phyloP scores from a whole-genome alignment of 2,797 vertebrate species.

The Megaceryle alcyon region DNA sequence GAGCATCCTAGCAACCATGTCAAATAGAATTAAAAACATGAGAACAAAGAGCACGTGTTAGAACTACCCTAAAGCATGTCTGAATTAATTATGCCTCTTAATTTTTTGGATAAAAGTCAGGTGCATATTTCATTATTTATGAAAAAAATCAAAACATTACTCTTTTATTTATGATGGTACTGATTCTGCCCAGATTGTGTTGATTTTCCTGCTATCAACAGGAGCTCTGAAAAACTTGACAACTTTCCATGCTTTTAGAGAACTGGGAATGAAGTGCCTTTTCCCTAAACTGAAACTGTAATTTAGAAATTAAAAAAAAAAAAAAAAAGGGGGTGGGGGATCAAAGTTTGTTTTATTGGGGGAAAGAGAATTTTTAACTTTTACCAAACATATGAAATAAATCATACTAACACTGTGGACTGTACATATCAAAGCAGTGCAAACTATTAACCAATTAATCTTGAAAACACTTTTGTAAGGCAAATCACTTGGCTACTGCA shows the following conservation, averaged over 20 bases:
- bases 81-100: conserved; percentile 59
- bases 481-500: background rate
- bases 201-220: conserved; percentile 24
- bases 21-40: background rate
- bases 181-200: conserved; percentile 29
- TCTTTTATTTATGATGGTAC: conserved; percentile 38
- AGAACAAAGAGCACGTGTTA: background rate
- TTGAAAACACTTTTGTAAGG: background rate
- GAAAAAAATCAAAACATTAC: conserved; percentile 50
- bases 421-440: background rate
- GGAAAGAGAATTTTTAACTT: background rate
- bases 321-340: background rate
- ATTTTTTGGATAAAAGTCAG: conserved; percentile 56
- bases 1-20: background rate
- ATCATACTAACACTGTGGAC: background rate
- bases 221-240: background rate
- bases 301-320: background rate
- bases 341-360: background rate
- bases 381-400: background rate
- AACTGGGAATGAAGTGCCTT: background rate
- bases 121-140: conserved; percentile 55
- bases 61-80: conserved; percentile 33
- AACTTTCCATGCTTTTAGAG: background rate
- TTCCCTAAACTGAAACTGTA: background rate
- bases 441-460: background rate